These are phyloP conservation scores for Limosa lapponica DNA, from an alignment of 2,797 vertebrate species.

Conservation along the genomic window DNA sequence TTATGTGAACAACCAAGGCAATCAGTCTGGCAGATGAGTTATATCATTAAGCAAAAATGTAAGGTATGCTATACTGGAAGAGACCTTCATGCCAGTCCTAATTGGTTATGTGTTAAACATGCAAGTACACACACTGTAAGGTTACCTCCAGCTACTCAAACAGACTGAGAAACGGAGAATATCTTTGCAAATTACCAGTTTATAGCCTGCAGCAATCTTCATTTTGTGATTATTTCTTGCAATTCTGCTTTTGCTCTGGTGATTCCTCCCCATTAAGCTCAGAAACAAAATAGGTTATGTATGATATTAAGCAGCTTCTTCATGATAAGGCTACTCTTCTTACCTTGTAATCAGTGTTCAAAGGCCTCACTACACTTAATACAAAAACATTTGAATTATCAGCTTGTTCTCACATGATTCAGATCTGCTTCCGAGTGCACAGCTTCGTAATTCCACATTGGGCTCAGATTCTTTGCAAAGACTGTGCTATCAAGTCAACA, in stretches of 20 bases:
- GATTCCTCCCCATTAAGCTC: neutral
- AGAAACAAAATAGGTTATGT: neutral
- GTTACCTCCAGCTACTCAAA: neutral
- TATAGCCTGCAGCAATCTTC: neutral
- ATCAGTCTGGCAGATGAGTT: neutral
- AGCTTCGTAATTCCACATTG: neutral
- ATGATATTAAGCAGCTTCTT: neutral
- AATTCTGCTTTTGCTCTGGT: neutral
- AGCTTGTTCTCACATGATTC: neutral
- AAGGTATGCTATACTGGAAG: neutral
- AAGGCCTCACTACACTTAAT: neutral
- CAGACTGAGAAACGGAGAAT: neutral
- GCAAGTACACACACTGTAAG: neutral
- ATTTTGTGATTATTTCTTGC: neutral
- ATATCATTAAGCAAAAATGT: neutral
- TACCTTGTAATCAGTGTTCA: neutral
- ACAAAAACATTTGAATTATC: neutral
- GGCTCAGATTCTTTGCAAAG: neutral
- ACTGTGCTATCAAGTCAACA: neutral
- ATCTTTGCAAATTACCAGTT: neutral
- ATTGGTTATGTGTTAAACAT: neutral
- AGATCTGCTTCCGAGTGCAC: neutral
- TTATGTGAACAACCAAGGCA: neutral
- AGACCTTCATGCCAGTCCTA: constrained; percentile 12
- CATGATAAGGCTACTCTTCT: neutral